phyloP scores from a whole-genome alignment of 2,797 vertebrate genomes.

The Lepilemur septentrionalis region DNA sequence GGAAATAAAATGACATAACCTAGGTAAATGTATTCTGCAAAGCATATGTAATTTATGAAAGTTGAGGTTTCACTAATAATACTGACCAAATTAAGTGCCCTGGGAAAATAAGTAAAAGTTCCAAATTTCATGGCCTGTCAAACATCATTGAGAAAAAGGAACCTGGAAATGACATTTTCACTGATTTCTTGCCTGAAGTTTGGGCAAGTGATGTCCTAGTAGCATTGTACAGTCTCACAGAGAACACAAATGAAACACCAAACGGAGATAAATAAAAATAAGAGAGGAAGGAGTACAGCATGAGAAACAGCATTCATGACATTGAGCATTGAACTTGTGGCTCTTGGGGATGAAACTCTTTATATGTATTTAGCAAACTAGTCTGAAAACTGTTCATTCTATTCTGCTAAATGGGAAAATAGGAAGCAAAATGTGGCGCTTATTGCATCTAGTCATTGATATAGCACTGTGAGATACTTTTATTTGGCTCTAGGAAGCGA shows the following conservation, averaged over 20 bases:
- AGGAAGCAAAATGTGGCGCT: not conserved
- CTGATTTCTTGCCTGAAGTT: not conserved
- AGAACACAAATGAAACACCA: not conserved
- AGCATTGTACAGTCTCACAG: not conserved
- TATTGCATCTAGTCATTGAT: not conserved
- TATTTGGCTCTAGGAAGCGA: not conserved
- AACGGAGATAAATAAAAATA: not conserved
- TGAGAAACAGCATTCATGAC: not conserved
- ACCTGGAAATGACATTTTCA: not conserved
- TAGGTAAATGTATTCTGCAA: not conserved
- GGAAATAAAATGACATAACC: not conserved
- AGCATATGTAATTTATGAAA: not conserved
- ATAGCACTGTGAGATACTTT: no score
- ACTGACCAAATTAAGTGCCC: not conserved
- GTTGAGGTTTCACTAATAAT: not conserved
- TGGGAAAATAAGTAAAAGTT: not conserved
- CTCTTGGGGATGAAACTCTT: not conserved
- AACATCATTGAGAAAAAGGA: not conserved
- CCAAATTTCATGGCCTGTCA: not conserved
- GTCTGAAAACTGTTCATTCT: not conserved
- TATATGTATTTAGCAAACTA: not conserved
- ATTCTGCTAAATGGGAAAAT: not conserved
- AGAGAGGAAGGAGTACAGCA: not conserved
- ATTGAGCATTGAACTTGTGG: fast-evolving
- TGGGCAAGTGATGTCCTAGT: not conserved